Base-by-base conservation (phyloP, 2,888 invertebrate genomes). In the Polymixis lichenea region DNA sequence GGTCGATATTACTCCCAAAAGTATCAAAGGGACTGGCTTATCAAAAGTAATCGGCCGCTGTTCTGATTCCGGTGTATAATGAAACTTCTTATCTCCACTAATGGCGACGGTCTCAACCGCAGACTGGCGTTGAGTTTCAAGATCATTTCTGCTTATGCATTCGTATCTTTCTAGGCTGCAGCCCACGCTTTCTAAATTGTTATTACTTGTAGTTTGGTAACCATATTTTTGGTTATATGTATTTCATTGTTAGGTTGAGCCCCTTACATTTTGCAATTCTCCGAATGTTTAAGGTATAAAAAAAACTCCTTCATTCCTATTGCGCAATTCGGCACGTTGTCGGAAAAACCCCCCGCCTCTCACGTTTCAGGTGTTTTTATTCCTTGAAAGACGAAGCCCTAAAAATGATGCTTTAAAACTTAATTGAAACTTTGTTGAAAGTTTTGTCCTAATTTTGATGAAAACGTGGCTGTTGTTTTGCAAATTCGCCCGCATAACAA, bases 161-260 rank as follows among this genome's bases (percentile, higher is more conserved):
- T 61, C 46, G 32, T 56, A 28, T 72, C 9, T 75, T 67, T 74
- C 62, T 75, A 51, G 62, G 6, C 22, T 73, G 66, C 53, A 53
- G 64, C 17, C 75, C 51, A 69, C 81, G 69, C 60, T 69, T 81
- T 80, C 80, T 80, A 79, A 66, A 56, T 51, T 67, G 25, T 61
- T 68, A 68, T 68, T 49, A 25, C 56, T 80, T 58, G 25, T 46
- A 58, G 56, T 58, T 62, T 68, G 28, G n/a, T 75, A 46, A 56
- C 38, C 55, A 65, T 66, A 55, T 75, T 69, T 75, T 69, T 79
- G 32, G 53, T 60, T 58, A 22, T n/a, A n/a, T n/a, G n/a, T 11
- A n/a, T 73, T 72, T 72, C 46, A 49, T 70, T 55, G 53, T 8
- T 70, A 25, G 46, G 17, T 49, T 46, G 9, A 25, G 46, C 5